phyloP scores from a whole-genome alignment of 2,113 vertebrate genomes.

The Lepidothrix coronata region DNA sequence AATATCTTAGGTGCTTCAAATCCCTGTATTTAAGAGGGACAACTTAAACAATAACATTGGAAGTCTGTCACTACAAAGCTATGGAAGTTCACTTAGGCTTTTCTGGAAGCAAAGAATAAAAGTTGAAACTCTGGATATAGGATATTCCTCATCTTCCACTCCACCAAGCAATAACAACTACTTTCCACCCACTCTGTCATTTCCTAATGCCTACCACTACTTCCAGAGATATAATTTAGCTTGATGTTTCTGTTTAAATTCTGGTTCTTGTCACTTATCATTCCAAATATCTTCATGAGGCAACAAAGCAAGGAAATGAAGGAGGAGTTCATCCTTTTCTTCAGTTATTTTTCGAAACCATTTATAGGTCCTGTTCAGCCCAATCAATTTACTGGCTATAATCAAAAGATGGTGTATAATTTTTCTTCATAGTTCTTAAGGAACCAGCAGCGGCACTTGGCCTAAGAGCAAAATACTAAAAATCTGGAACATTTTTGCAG shows the following conservation, averaged over 20 bases:
- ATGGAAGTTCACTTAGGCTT: neutral
- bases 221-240: slow-evolving; percentile 21
- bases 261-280: neutral
- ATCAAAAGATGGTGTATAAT: neutral
- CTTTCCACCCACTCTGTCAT: slow-evolving; percentile 5
- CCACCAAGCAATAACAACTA: neutral
- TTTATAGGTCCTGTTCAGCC: neutral
- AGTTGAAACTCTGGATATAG: neutral
- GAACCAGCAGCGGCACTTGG: neutral
- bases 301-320: slow-evolving; percentile 5
- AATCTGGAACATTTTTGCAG: neutral
- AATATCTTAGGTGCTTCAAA: neutral
- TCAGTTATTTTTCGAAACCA: neutral
- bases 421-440: neutral
- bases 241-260: slow-evolving; percentile 35
- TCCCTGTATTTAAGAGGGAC: neutral
- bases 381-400: neutral
- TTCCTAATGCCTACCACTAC: slow-evolving; percentile 16
- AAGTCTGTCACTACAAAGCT: neutral
- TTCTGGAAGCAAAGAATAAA: neutral
- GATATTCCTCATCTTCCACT: slow-evolving; percentile 1
- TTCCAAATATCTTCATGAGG: neutral
- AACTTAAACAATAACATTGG: neutral
- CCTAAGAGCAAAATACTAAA: neutral
- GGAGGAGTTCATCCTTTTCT: neutral